These are phyloP conservation scores for Actinemys pallida DNA, from an alignment of 2,113 vertebrate species.

Conservation along the genomic window DNA sequence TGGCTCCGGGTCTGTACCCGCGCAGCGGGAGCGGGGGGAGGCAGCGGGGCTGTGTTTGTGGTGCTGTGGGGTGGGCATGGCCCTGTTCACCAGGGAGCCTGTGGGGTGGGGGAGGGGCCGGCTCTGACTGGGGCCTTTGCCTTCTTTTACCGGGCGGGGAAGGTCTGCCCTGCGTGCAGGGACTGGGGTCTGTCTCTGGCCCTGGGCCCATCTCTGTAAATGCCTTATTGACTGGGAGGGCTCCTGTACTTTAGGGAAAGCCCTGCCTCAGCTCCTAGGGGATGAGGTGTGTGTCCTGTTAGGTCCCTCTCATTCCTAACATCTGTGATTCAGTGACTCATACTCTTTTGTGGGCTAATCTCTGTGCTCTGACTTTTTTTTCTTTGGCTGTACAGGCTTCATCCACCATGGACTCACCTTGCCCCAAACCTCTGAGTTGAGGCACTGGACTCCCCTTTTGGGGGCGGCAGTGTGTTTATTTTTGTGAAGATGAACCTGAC, in stretches of 20 bases:
- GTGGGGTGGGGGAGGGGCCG: constrained; percentile 22
- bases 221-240: background rate
- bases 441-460: background rate
- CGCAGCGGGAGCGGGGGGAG: background rate
- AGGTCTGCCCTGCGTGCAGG: background rate
- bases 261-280: background rate
- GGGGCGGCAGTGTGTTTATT: background rate
- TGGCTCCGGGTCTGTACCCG: background rate
- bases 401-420: constrained; percentile 13
- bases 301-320: background rate
- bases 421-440: constrained; percentile 36
- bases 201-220: too few relatives aligned
- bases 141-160: background rate
- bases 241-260: background rate
- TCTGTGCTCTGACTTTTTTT: background rate
- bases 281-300: background rate
- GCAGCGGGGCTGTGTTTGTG: background rate
- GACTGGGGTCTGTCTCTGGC: too few relatives aligned
- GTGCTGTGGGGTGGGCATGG: background rate
- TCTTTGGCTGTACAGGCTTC: constrained; percentile 8
- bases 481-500: constrained; percentile 88
- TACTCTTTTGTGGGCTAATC: background rate
- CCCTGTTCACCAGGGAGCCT: too few relatives aligned
- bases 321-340: background rate
- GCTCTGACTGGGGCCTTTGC: background rate